Percentiles rank a stretch among this genome's conserved stretches.
These are phyloP conservation scores for Sciurus niger DNA, from an alignment of 2,113 vertebrate genomes.

Conservation along the genomic window DNA sequence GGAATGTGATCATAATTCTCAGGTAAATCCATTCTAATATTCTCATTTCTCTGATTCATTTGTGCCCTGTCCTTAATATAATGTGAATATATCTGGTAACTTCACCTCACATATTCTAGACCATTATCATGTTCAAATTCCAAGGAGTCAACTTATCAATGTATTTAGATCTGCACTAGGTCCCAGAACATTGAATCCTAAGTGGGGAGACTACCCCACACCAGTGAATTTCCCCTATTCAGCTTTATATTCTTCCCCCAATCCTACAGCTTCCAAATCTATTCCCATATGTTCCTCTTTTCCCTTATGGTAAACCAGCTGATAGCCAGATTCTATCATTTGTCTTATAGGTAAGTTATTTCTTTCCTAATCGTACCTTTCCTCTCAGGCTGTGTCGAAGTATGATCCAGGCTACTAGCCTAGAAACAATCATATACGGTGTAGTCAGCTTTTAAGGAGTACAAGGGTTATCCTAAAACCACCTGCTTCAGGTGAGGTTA, in stretches of 20 bases:
- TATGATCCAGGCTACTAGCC: background rate
- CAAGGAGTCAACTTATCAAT: background rate
- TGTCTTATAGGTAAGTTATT: slow-evolving; percentile 34
- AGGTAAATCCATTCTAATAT: slow-evolving; percentile 5
- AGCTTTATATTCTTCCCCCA: background rate
- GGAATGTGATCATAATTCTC: background rate
- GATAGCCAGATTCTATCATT: background rate
- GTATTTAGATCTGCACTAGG: background rate
- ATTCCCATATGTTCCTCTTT: background rate
- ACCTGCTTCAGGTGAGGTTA: background rate
- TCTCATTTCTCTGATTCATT: background rate
- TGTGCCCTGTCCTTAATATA: background rate
- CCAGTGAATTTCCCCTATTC: background rate
- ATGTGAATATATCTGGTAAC: background rate
- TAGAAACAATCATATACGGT: background rate
- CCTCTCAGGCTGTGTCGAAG: slow-evolving; percentile 23
- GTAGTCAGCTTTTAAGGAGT: slow-evolving; percentile 15
- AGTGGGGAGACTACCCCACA: background rate
- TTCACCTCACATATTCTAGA: slow-evolving; percentile 1
- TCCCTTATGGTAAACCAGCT: background rate
- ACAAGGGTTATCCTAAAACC: background rate
- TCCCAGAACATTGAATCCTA: slow-evolving; percentile 15
- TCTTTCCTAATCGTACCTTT: background rate
- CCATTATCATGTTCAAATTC: background rate
- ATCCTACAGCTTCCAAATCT: background rate